phyloP scores from a whole-genome alignment of 2,113 vertebrate species.

The Notarius lentiginosus region DNA sequence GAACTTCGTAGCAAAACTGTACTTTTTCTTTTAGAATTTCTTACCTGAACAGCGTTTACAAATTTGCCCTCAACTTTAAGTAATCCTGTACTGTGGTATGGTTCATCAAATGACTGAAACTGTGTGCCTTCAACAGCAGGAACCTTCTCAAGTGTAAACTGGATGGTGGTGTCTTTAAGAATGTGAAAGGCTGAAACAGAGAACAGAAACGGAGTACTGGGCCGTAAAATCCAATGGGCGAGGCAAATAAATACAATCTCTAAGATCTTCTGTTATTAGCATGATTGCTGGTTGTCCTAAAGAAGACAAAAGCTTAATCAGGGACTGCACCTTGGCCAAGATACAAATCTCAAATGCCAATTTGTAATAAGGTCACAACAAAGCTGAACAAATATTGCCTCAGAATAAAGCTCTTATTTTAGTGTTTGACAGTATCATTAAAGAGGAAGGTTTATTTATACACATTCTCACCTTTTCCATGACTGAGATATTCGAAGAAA shows the following conservation, averaged over 20 bases:
- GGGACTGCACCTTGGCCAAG: background rate
- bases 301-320: background rate
- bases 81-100: slow-evolving; percentile 76
- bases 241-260: background rate
- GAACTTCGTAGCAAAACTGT: background rate
- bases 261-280: background rate
- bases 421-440: background rate
- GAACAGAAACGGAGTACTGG: background rate
- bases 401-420: background rate
- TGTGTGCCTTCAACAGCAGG: slow-evolving; percentile 75
- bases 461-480: slow-evolving; percentile 83
- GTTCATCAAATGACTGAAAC: slow-evolving; percentile 75
- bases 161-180: slow-evolving; percentile 91
- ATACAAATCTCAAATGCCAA: background rate
- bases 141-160: slow-evolving; percentile 90
- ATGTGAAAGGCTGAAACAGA: slow-evolving; percentile 89
- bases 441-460: background rate
- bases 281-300: background rate
- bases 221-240: background rate
- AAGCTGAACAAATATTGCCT: background rate
- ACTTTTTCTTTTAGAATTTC: background rate
- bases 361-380: background rate
- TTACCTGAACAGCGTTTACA: slow-evolving; percentile 91
- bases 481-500: slow-evolving; percentile 89
- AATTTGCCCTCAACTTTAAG: slow-evolving; percentile 92